phyloP scores from a whole-genome alignment of 2,113 vertebrate genomes.

The Bujurquina vittata region DNA sequence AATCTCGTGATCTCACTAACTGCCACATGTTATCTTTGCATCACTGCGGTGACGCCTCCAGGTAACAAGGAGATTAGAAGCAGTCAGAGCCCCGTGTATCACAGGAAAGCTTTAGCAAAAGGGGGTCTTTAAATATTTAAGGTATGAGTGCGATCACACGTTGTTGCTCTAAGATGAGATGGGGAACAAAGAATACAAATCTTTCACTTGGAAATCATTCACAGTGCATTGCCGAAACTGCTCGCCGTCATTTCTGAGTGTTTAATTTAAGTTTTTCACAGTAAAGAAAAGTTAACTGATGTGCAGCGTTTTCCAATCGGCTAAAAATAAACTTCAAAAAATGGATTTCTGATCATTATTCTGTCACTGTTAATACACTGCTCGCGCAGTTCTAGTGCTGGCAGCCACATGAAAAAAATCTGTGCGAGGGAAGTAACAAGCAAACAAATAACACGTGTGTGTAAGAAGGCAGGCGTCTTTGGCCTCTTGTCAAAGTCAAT shows the following conservation, averaged over 20 bases:
- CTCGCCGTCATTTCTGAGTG: constrained; percentile 42
- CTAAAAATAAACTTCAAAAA: neutral
- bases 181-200: constrained; percentile 74
- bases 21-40: constrained; percentile 60
- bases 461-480: constrained; percentile 46
- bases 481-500: constrained; percentile 91
- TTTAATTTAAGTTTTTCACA: constrained; percentile 20
- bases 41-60: constrained; percentile 72
- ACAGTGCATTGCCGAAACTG: constrained; percentile 56
- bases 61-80: constrained; percentile 81
- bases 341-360: neutral
- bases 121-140: constrained; percentile 84
- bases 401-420: constrained; percentile 64
- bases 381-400: neutral
- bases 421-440: constrained; percentile 83
- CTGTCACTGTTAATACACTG: neutral
- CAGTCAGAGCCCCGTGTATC: constrained; percentile 68
- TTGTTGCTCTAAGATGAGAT: constrained; percentile 55
- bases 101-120: constrained; percentile 71
- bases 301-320: neutral
- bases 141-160: constrained; percentile 70
- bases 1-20: constrained; percentile 56
- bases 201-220: constrained; percentile 73
- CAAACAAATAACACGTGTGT: constrained; percentile 86
- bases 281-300: neutral